Percentiles rank a stretch among this genome's conserved stretches.
Evolutionary conservation across 1,140 invertebrate genomes (phyloP).

Genomic region (Bombyx mori): ASM3026992v2 NC_085120.1:6714501-6715000

Average conservation of each 20-base stretch:
- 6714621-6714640: slow-evolving; percentile 52
- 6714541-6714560: slow-evolving; percentile 49
- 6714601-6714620: slow-evolving; percentile 52
- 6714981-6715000: too few relatives aligned
- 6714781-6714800: slow-evolving; percentile 40
- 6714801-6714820: slow-evolving; percentile 21
- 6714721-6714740: slow-evolving; percentile 22
- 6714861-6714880: too few relatives aligned
- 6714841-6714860: too few relatives aligned
- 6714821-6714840: too few relatives aligned
- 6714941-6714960: too few relatives aligned
- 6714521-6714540: slow-evolving; percentile 4
- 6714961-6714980: too few relatives aligned
- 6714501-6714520: slow-evolving; percentile 6
- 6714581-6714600: slow-evolving; percentile 56
- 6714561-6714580: background rate
- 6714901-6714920: too few relatives aligned
- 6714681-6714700: slow-evolving; percentile 1
- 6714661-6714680: background rate
- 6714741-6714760: slow-evolving; percentile 45
- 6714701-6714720: background rate
- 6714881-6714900: too few relatives aligned
- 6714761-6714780: slow-evolving; percentile 44
- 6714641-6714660: slow-evolving; percentile 9
- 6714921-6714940: too few relatives aligned